Conservation (phyloP, 2,113 vertebrate species). For the Nibea albiflora region DNA sequence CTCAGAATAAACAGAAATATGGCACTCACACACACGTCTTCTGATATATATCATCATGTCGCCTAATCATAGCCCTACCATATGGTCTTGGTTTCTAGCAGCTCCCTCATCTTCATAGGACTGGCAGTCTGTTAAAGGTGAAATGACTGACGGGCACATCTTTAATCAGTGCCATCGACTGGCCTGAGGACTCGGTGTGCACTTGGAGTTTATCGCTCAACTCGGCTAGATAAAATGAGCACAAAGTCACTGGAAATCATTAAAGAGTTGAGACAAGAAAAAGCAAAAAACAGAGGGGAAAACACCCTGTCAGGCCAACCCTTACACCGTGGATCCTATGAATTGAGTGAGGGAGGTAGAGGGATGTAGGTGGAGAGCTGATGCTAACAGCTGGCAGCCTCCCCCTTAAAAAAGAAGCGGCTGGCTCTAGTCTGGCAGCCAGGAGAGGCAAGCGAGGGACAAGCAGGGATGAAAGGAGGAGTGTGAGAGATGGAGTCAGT, state of each 20-base stretch:
- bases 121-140: constrained; percentile 48
- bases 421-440: constrained; percentile 58
- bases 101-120: constrained; percentile 20
- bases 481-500: constrained; percentile 63
- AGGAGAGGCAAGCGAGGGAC: constrained; percentile 53
- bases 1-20: background rate
- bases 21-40: background rate
- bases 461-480: constrained; percentile 69
- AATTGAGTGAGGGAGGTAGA: constrained; percentile 25
- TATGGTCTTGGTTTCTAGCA: constrained; percentile 25
- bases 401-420: constrained; percentile 35
- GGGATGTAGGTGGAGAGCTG: constrained; percentile 24
- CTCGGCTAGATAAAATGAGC: constrained; percentile 43
- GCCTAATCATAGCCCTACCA: background rate
- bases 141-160: constrained; percentile 45
- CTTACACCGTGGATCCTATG: constrained; percentile 21
- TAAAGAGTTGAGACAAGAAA: constrained; percentile 37
- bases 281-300: background rate
- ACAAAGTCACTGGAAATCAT: constrained; percentile 68
- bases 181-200: constrained; percentile 52
- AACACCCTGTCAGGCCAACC: constrained; percentile 10
- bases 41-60: background rate
- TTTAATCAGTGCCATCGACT: constrained; percentile 64
- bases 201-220: constrained; percentile 58
- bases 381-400: constrained; percentile 67